phyloP scores from a whole-genome alignment of 2,113 vertebrate species.

The Anoplopoma fimbria region DNA sequence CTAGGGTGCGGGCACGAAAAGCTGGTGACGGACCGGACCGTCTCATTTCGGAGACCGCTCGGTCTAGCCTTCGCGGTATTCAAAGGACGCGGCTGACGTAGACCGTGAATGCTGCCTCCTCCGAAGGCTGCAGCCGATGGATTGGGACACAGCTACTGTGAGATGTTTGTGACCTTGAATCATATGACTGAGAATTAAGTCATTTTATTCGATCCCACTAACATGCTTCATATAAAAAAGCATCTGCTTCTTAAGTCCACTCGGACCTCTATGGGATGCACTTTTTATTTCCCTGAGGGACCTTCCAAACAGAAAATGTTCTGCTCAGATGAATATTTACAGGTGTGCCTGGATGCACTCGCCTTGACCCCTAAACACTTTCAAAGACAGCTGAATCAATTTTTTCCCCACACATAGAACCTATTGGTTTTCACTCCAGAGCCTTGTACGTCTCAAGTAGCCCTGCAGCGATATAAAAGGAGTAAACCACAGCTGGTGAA shows the following conservation, averaged over 20 bases:
- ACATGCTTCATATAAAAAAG: slow-evolving; percentile 13
- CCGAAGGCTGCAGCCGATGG: no score
- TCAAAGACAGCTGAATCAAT: slow-evolving; percentile 31
- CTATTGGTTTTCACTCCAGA: slow-evolving; percentile 51
- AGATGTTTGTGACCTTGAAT: slow-evolving; percentile 6
- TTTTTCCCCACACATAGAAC: slow-evolving; percentile 28
- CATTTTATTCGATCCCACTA: background rate
- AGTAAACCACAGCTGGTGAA: slow-evolving; percentile 57
- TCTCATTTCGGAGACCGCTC: no score
- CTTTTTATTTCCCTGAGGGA: slow-evolving; percentile 27
- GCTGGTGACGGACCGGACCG: no score
- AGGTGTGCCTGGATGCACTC: slow-evolving; percentile 39
- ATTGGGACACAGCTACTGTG: no score
- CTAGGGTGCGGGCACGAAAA: no score
- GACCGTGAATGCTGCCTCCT: no score
- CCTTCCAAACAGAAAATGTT: slow-evolving; percentile 9
- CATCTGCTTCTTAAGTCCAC: slow-evolving; percentile 12
- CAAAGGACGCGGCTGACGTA: no score
- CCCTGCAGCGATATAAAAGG: slow-evolving; percentile 65
- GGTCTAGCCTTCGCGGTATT: no score
- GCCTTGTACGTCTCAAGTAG: slow-evolving; percentile 47
- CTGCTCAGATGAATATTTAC: slow-evolving; percentile 46
- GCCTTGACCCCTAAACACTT: slow-evolving; percentile 56
- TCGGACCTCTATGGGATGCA: slow-evolving; percentile 7
- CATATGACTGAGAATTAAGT: background rate